phyloP scores from a whole-genome alignment of 2,113 vertebrate species.

The Brachypteracias leptosomus region DNA sequence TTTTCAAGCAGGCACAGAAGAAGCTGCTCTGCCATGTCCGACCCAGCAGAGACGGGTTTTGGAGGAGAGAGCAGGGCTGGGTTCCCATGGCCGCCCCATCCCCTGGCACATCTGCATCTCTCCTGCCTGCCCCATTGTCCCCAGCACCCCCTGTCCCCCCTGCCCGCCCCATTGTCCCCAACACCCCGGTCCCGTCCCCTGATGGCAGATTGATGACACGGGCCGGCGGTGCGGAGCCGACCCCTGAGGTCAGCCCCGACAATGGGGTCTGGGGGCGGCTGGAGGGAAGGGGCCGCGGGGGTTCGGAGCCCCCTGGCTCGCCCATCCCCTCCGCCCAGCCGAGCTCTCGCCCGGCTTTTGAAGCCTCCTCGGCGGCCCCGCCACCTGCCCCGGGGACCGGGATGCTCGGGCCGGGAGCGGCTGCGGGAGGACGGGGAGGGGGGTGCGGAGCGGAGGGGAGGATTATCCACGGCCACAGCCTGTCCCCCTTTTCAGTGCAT shows the following conservation, averaged over 20 bases:
- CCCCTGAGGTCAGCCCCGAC: not conserved
- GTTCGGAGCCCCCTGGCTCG: not conserved
- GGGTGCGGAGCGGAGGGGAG: not conserved
- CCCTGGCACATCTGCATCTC: not conserved
- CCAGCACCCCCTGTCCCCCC: not conserved
- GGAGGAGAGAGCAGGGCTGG: fast-evolving
- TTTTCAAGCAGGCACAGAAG: not conserved
- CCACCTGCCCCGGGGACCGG: not conserved
- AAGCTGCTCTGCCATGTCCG: not conserved
- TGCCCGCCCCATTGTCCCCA: not conserved
- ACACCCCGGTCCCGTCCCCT: not conserved
- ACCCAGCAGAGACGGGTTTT: not conserved
- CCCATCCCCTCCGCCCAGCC: not conserved
- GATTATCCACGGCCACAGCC: conserved; percentile 15
- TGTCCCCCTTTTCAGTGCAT: conserved; percentile 3
- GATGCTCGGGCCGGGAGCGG: too few relatives aligned
- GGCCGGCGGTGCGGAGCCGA: not conserved
- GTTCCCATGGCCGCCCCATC: not conserved
- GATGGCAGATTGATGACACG: not conserved
- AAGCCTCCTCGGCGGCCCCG: not conserved
- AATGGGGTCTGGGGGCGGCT: not conserved
- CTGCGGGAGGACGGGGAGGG: not conserved
- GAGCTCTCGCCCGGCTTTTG: not conserved
- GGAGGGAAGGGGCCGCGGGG: not conserved
- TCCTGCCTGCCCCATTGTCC: not conserved